These are phyloP conservation scores for Amphipoea lucens DNA, from an alignment of 2,888 invertebrate species.

Conservation along the genomic window DNA sequence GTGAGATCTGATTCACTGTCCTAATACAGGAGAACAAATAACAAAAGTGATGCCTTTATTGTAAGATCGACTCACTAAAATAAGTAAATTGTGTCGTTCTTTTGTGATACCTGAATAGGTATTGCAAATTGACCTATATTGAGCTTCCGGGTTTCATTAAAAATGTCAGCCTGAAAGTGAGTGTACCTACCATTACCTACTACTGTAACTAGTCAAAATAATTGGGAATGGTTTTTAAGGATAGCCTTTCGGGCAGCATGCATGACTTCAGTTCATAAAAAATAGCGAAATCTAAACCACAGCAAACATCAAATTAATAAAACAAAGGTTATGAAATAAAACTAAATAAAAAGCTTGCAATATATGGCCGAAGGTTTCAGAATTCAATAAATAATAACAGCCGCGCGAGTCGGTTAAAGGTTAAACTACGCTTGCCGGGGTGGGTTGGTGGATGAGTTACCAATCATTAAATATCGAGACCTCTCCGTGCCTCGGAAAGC, in stretches of 20 bases:
- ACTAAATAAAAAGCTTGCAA: not conserved
- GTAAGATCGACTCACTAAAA: not conserved
- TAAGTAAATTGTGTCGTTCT: not conserved
- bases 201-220: not conserved
- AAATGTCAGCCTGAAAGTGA: not conserved
- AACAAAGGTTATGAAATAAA: not conserved
- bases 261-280: not conserved
- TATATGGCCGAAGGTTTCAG: not conserved
- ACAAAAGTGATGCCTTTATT: not conserved
- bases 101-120: conserved; percentile 2
- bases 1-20: conserved; percentile 26
- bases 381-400: not conserved
- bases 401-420: not conserved
- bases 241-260: not conserved
- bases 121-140: not conserved
- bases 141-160: not conserved
- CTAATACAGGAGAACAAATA: conserved; percentile 13
- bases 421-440: not conserved
- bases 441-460: not conserved
- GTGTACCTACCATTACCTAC: not conserved
- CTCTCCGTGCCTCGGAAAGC: not conserved
- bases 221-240: not conserved
- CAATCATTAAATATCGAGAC: not conserved
- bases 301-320: not conserved
- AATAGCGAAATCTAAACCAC: not conserved